Percentiles rank a stretch among this genome's conserved stretches.
Evolutionary conservation across 2,113 vertebrate genomes (phyloP).

Genomic region (Eulacestoma nigropectus): DNA sequence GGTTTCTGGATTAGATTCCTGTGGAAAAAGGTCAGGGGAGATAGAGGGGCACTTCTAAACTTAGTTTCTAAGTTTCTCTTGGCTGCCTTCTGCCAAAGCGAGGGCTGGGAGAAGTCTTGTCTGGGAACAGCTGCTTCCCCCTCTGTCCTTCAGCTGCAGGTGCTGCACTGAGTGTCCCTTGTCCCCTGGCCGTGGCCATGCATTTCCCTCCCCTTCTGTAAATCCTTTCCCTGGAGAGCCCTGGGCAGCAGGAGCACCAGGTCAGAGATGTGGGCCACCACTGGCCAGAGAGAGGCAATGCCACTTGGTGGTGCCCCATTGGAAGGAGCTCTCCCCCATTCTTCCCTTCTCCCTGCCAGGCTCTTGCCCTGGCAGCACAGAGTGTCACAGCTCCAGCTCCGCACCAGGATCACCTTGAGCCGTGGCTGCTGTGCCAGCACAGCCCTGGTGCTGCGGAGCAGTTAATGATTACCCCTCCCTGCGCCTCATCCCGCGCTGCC

Average conservation of each 20-base stretch:
- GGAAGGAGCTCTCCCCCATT: rapidly evolving
- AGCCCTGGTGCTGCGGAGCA: background rate
- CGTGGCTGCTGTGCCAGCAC: rapidly evolving
- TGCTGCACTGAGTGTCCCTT: background rate
- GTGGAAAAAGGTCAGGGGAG: background rate
- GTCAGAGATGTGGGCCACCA: background rate
- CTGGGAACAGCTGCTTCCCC: background rate
- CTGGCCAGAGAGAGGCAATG: rapidly evolving
- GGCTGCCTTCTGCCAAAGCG: rapidly evolving
- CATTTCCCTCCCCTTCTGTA: background rate
- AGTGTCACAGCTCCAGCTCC: background rate
- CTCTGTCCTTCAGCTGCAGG: slow-evolving; percentile 6
- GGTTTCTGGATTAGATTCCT: background rate
- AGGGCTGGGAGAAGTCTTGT: background rate
- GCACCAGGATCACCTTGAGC: background rate
- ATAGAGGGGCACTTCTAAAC: rapidly evolving
- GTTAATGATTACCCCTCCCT: slow-evolving; percentile 70
- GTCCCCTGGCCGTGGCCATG: background rate
- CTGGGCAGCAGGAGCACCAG: background rate
- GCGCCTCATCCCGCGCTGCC: background rate
- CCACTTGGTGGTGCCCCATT: rapidly evolving
- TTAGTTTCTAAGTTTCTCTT: background rate
- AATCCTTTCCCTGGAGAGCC: background rate
- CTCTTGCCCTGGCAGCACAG: background rate
- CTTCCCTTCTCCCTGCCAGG: background rate